phyloP scores from a whole-genome alignment of 2,797 vertebrate species.

The Lithobates pipiens region DNA sequence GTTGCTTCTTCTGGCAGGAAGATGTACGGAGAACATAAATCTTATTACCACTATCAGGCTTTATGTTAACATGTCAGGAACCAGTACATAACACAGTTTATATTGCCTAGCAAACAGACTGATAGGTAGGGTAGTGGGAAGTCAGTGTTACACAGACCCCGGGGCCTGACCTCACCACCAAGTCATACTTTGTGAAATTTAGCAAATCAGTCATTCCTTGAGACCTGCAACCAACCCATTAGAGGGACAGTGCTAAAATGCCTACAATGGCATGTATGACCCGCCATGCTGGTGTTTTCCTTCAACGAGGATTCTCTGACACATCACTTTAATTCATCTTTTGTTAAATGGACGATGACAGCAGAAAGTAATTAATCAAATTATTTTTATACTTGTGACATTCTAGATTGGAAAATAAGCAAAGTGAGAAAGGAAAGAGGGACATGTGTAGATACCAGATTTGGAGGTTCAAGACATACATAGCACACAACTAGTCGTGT shows the following conservation, averaged over 20 bases:
- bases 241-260: neutral
- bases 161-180: neutral
- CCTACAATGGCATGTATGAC: neutral
- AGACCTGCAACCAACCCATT: neutral
- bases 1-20: neutral
- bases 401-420: too few species aligned
- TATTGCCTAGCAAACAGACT: neutral
- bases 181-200: neutral
- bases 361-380: too few species aligned
- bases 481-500: too few species aligned
- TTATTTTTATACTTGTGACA: too few species aligned
- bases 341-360: too few species aligned
- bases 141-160: neutral
- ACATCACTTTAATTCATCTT: too few species aligned
- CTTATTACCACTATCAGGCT: neutral
- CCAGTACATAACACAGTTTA: neutral
- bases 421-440: too few species aligned
- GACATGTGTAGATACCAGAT: too few species aligned
- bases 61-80: neutral
- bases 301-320: too few species aligned
- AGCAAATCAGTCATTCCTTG: neutral
- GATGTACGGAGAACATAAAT: neutral
- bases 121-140: neutral
- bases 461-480: too few species aligned
- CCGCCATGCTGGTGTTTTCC: too few species aligned